Conservation (phyloP, 2,888 invertebrate species). For the Clistopyga incitator region DNA sequence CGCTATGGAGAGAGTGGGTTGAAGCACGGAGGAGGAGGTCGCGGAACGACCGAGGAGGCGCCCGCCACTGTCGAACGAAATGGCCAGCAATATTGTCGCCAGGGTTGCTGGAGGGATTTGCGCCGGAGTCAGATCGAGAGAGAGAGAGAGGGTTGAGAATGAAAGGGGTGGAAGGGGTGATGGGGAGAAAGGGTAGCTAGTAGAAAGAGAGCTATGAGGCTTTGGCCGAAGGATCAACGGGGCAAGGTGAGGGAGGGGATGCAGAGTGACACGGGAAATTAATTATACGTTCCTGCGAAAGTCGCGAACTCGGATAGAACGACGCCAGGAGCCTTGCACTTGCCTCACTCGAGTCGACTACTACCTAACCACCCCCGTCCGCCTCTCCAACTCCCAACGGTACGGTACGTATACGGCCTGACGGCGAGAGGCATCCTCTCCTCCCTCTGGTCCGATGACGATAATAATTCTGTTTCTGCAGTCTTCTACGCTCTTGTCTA, state of each 20-base stretch:
- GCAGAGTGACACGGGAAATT: conserved; percentile 83
- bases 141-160: conserved; percentile 56
- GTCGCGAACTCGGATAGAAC: conserved; percentile 73
- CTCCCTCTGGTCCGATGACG: conserved; percentile 53
- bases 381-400: conserved; percentile 54
- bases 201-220: conserved; percentile 63
- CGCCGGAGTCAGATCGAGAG: conserved; percentile 72
- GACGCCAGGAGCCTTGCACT: conserved; percentile 65
- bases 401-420: conserved; percentile 29
- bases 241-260: conserved; percentile 58
- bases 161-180: conserved; percentile 53
- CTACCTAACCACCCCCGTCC: conserved; percentile 47
- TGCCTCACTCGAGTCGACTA: conserved; percentile 52
- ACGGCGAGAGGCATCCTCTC: conserved; percentile 3
- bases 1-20: conserved; percentile 61
- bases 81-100: conserved; percentile 84
- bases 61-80: conserved; percentile 81
- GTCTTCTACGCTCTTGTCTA: conserved; percentile 35
- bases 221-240: conserved; percentile 65
- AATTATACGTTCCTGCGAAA: conserved; percentile 83
- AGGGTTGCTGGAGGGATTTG: conserved; percentile 77
- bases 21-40: conserved; percentile 70
- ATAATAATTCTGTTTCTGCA: conserved; percentile 59
- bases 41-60: conserved; percentile 76
- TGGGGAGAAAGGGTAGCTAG: conserved; percentile 43